phyloP scores from a whole-genome alignment of 2,113 vertebrate genomes.

The Microcebus griseorufus region DNA sequence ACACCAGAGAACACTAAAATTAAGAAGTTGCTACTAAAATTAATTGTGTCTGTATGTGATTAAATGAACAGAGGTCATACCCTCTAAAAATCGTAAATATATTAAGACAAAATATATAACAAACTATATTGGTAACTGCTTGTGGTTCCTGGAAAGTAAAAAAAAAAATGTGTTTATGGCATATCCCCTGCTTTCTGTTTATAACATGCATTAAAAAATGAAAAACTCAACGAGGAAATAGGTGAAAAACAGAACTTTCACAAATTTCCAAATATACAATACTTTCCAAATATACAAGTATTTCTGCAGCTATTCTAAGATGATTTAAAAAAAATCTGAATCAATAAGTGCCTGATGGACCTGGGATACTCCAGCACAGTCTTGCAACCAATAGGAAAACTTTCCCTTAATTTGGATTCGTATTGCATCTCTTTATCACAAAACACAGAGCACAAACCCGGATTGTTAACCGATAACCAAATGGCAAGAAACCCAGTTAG shows the following conservation, averaged over 20 bases:
- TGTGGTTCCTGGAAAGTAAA: background rate
- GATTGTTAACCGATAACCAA: background rate
- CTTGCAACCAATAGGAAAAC: conserved; percentile 68
- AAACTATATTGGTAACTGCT: background rate
- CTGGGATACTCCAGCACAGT: conserved; percentile 41
- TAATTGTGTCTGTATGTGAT: background rate
- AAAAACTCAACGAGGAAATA: conserved; percentile 20
- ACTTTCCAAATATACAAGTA: conserved; percentile 24
- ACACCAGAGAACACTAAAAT: background rate
- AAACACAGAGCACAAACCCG: conserved; percentile 18
- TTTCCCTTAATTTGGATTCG: conserved; percentile 50
- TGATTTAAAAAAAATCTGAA: background rate
- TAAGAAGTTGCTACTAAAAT: background rate
- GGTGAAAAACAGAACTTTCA: background rate
- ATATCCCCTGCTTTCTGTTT: background rate
- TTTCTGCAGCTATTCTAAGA: conserved; percentile 31
- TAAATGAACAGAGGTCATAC: background rate
- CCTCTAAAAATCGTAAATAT: background rate
- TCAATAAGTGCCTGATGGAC: conserved; percentile 16
- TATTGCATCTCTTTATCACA: conserved; percentile 53
- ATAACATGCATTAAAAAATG: background rate
- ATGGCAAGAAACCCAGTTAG: background rate
- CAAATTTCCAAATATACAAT: conserved; percentile 34
- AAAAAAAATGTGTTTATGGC: background rate
- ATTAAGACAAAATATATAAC: background rate